These are phyloP conservation scores for Onychorhynchus coronatus DNA, from an alignment of 2,113 vertebrate species.

Conservation along the genomic window DNA sequence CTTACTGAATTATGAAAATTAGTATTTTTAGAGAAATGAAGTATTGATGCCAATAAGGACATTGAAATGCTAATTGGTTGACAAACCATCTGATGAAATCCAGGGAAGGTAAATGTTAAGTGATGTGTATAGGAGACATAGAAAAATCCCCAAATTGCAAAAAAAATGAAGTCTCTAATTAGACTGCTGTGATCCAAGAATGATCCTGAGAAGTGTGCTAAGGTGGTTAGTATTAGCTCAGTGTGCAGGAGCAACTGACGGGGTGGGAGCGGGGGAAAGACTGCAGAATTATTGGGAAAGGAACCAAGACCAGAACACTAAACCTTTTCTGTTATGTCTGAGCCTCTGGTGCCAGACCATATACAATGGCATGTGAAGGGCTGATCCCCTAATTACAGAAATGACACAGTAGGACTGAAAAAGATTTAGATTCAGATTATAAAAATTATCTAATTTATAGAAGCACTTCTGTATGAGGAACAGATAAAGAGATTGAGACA, in stretches of 20 bases:
- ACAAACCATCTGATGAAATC: not conserved
- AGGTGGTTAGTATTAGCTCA: not conserved
- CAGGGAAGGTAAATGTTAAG: not conserved
- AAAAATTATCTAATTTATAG: not conserved
- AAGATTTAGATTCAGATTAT: not conserved
- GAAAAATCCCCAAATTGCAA: not conserved
- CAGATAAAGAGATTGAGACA: not conserved
- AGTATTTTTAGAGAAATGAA: not conserved
- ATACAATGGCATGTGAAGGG: not conserved
- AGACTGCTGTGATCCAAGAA: not conserved
- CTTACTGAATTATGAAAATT: not conserved
- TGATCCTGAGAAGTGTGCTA: not conserved
- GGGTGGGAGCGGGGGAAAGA: accelerated
- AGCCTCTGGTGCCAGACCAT: not conserved
- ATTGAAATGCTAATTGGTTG: not conserved
- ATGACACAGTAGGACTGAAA: not conserved
- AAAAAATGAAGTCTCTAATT: not conserved
- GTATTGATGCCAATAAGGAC: not conserved
- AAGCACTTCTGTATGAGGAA: not conserved
- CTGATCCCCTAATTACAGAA: not conserved
- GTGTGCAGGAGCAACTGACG: not conserved
- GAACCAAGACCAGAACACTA: not conserved
- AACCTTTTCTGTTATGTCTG: not conserved
- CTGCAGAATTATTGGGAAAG: not conserved
- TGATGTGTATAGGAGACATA: not conserved